Percentiles rank a stretch among this genome's conserved stretches.
These are phyloP conservation scores for Drosophila jambulina DNA, from an alignment of 1,140 invertebrate genomes.

Conservation along the genomic window DNA sequence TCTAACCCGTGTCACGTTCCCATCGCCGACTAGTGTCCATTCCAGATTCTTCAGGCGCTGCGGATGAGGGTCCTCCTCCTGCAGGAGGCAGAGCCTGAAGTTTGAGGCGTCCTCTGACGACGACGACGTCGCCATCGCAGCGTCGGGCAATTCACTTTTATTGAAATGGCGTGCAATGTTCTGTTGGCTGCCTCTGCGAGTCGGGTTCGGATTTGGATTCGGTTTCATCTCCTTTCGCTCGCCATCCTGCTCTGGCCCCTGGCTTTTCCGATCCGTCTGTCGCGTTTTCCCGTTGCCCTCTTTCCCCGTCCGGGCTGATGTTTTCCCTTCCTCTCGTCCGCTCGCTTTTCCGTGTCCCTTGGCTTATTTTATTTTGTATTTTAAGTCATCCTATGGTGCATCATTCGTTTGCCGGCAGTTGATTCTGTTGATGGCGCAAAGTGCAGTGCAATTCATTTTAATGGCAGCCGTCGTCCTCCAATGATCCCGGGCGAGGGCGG, in stretches of 20 bases:
- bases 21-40: conserved; percentile 47
- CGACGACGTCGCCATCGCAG: conserved; percentile 40
- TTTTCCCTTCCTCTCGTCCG: conserved; percentile 14
- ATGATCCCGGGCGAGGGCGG: background rate
- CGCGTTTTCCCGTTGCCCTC: conserved; percentile 12
- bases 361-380: conserved; percentile 79
- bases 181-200: conserved; percentile 55
- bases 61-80: conserved; percentile 35
- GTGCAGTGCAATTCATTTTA: conserved; percentile 84
- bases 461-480: conserved; percentile 61
- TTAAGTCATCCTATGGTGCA: conserved; percentile 78
- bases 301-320: conserved; percentile 14
- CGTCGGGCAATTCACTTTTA: conserved; percentile 84
- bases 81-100: conserved; percentile 59
- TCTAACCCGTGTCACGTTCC: conserved; percentile 23
- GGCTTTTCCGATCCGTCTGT: conserved; percentile 59
- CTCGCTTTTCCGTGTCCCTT: conserved; percentile 35
- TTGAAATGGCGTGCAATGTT: conserved; percentile 84
- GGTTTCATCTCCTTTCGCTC: conserved; percentile 46
- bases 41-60: conserved; percentile 55
- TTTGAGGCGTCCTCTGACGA: conserved; percentile 61
- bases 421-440: conserved; percentile 84
- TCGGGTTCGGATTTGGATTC: conserved; percentile 58
- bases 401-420: conserved; percentile 76
- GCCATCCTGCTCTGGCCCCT: conserved; percentile 40